Evolutionary conservation across 2,888 invertebrate species (phyloP).

Genomic region (Arctia plantaginis): DNA sequence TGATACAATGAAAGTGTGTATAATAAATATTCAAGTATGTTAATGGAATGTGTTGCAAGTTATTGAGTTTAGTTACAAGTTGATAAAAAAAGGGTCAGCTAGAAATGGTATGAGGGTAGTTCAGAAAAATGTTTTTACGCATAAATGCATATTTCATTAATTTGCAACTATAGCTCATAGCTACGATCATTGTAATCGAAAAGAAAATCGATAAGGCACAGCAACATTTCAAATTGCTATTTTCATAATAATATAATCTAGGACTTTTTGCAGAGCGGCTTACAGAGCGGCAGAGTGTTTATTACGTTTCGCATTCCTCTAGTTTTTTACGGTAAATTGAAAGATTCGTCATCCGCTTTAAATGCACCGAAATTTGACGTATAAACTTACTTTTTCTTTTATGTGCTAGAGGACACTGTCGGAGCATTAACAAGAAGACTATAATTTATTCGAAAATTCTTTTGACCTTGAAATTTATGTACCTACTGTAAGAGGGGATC

Average conservation of each 20-base stretch:
- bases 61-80: not conserved
- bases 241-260: too few relatives aligned
- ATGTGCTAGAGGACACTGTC: conserved; percentile 20
- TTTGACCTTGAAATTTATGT: conserved; percentile 68
- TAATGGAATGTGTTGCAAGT: not conserved
- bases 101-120: not conserved
- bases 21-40: not conserved
- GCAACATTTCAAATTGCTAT: too few relatives aligned
- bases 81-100: not conserved
- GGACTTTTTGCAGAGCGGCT: too few relatives aligned
- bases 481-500: conserved; percentile 50
- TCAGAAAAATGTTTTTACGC: not conserved
- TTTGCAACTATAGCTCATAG: not conserved
- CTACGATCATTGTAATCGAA: too few relatives aligned
- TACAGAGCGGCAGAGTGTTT: too few relatives aligned
- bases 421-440: conserved; percentile 22
- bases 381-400: conserved; percentile 2
- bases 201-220: too few relatives aligned
- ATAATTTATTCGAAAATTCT: conserved; percentile 52
- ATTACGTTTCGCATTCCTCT: too few relatives aligned
- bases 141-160: not conserved
- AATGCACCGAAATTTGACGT: not conserved
- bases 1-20: not conserved
- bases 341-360: too few relatives aligned
- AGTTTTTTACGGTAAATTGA: not conserved